A percentile compares a stretch with the other conserved stretches of the same genome.
These are phyloP conservation scores for Gastrophryne carolinensis DNA, from an alignment of 2,797 vertebrate genomes.

Conservation along the genomic window DNA sequence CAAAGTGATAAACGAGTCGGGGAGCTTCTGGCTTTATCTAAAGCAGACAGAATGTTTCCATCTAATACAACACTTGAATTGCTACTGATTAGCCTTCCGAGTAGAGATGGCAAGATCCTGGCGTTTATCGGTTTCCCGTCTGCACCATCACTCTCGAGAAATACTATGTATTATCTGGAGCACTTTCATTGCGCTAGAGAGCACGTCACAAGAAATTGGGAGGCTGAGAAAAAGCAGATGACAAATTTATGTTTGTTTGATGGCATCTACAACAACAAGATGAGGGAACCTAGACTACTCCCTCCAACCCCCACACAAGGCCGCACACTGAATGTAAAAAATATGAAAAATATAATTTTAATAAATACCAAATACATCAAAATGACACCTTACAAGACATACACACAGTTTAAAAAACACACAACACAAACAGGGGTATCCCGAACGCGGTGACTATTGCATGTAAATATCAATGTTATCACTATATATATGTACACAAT, in stretches of 20 bases:
- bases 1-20: constrained; percentile 41
- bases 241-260: constrained; percentile 9
- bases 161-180: background rate
- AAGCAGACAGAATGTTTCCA: constrained; percentile 43
- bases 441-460: no score
- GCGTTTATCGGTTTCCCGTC: background rate
- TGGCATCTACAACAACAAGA: no score
- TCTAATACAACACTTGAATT: constrained; percentile 46
- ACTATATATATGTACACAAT: no score
- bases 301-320: no score
- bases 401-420: no score
- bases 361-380: no score
- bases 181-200: background rate
- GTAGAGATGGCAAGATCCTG: constrained; percentile 37
- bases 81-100: constrained; percentile 45
- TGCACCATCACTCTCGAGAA: background rate
- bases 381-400: no score
- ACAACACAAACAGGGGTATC: no score
- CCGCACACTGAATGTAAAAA: no score
- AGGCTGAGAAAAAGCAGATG: constrained; percentile 13
- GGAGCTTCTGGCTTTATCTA: constrained; percentile 37
- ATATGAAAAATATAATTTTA: no score
- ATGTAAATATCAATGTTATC: no score
- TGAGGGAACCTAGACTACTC: no score
- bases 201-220: constrained; percentile 6